Percentiles rank a stretch among this genome's conserved stretches.
phyloP scores from a whole-genome alignment of 2,797 vertebrate species.

The Clangula hyemalis region DNA sequence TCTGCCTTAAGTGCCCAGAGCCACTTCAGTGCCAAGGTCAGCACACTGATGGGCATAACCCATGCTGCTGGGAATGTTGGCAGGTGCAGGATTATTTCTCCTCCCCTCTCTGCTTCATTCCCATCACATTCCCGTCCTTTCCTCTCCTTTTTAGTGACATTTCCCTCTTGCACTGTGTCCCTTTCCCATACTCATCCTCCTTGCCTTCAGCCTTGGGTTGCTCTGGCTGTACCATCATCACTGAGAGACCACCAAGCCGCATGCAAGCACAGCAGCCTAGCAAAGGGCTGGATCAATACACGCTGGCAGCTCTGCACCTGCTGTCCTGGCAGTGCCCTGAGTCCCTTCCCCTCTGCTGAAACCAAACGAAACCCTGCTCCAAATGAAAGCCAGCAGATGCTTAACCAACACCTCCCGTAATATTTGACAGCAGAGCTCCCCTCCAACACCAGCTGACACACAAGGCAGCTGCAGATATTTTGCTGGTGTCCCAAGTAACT shows the following conservation, averaged over 20 bases:
- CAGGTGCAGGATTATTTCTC: not conserved
- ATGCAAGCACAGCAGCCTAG: not conserved
- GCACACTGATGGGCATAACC: rapidly evolving
- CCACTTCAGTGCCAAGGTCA: not conserved
- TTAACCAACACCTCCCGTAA: not conserved
- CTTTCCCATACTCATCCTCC: not conserved
- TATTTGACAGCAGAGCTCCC: not conserved
- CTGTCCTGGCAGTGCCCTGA: not conserved
- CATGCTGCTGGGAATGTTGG: rapidly evolving
- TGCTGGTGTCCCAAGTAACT: not conserved
- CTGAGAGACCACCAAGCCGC: not conserved
- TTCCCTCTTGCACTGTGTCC: not conserved
- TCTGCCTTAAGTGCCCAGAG: not conserved
- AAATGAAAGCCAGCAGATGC: not conserved
- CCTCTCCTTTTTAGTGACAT: not conserved
- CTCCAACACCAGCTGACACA: not conserved
- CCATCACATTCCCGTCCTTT: rapidly evolving
- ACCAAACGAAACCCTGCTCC: not conserved
- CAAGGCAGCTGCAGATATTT: not conserved
- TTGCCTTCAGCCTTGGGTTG: not conserved
- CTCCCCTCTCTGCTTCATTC: not conserved
- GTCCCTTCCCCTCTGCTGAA: not conserved
- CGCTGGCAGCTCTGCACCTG: not conserved
- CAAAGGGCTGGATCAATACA: not conserved
- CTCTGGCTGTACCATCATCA: not conserved